These are phyloP conservation scores for Lottia scabra DNA, from an alignment of 2,888 invertebrate species.

Conservation along the genomic window DNA sequence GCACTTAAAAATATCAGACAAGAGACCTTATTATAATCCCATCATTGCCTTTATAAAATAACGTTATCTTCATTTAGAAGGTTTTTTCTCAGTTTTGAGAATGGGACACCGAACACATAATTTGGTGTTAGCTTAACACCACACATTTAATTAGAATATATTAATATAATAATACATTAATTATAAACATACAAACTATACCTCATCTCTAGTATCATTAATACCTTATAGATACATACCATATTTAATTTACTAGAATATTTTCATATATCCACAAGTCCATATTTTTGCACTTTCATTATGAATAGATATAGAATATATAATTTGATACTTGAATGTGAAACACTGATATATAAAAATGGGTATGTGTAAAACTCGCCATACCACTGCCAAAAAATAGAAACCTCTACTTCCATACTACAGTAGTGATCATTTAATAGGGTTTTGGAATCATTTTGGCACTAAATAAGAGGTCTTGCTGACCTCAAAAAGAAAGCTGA, in stretches of 20 bases:
- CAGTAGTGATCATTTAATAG: neutral
- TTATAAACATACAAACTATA: slow-evolving; percentile 9
- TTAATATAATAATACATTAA: slow-evolving; percentile 3
- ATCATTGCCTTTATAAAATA: neutral
- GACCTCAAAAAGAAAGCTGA: neutral
- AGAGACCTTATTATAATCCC: neutral
- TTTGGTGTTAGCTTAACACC: slow-evolving; percentile 1
- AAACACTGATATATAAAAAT: neutral
- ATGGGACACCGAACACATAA: slow-evolving; percentile 6
- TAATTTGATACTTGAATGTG: neutral
- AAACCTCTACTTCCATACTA: slow-evolving; percentile 1
- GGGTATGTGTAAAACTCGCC: neutral
- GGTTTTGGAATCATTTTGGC: slow-evolving; percentile 4
- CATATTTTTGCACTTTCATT: neutral
- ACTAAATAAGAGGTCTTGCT: slow-evolving; percentile 1
- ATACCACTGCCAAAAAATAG: slow-evolving; percentile 6
- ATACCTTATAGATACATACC: too few relatives aligned
- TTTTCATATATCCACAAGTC: neutral
- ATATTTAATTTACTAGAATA: neutral
- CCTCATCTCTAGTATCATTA: slow-evolving; percentile 5
- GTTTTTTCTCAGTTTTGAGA: neutral
- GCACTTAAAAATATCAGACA: slow-evolving; percentile 8
- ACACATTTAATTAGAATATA: neutral
- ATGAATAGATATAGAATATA: neutral
- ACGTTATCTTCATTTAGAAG: too few relatives aligned